Evolutionary conservation across 1,140 invertebrate species (phyloP).

Genomic region (Philotrypesis tridentata): DNA sequence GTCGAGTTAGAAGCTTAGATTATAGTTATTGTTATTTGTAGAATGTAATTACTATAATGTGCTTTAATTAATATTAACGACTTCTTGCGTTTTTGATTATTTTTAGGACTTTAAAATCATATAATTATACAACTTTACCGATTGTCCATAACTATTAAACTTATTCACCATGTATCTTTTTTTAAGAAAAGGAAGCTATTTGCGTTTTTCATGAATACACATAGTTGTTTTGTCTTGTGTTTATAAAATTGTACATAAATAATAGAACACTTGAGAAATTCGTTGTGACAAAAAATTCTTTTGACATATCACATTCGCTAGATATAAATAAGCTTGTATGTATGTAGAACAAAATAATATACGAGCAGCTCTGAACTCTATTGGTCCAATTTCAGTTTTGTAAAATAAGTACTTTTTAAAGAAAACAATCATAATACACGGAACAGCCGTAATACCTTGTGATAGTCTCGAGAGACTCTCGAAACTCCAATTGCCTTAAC

Average conservation of each 20-base stretch:
- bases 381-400: conserved; percentile 30
- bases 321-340: conserved; percentile 38
- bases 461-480: conserved; percentile 61
- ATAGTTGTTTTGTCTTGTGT: conserved; percentile 17
- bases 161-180: conserved; percentile 32
- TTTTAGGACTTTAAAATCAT: conserved; percentile 31
- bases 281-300: conserved; percentile 31
- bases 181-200: conserved; percentile 7
- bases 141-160: conserved; percentile 34
- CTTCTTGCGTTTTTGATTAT: conserved; percentile 32
- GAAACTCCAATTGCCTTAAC: conserved; percentile 65
- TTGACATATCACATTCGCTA: conserved; percentile 37
- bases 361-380: conserved; percentile 20
- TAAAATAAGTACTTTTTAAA: conserved; percentile 15
- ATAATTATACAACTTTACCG: conserved; percentile 38
- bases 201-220: conserved; percentile 12
- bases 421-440: conserved; percentile 44
- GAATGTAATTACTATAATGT: conserved; percentile 43
- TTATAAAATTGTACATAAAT: conserved; percentile 43
- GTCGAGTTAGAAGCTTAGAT: conserved; percentile 43
- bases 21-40: conserved; percentile 44
- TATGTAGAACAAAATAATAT: conserved; percentile 35
- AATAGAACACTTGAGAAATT: conserved; percentile 40
- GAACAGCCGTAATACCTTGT: conserved; percentile 55
- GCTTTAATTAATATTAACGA: conserved; percentile 50